Evolutionary conservation across 2,888 invertebrate species (phyloP).

Genomic region (Rhabditoides inermis): DNA sequence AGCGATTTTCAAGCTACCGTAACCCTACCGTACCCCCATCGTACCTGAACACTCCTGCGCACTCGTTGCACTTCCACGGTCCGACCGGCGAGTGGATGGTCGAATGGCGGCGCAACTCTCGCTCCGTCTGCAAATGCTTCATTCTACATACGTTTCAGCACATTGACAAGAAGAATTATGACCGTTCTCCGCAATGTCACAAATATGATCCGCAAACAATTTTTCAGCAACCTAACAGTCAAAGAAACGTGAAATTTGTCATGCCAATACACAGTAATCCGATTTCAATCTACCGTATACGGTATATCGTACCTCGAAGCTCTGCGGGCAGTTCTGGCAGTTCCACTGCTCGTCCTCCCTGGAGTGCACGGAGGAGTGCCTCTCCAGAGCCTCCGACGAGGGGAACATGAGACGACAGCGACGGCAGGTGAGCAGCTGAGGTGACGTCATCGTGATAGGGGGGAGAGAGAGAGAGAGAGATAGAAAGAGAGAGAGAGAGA

Average conservation of each 20-base stretch:
- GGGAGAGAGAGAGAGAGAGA: neutral
- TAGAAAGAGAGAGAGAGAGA: neutral
- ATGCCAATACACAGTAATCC: too few species aligned
- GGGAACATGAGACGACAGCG: slow-evolving; percentile 48
- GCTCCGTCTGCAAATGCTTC: slow-evolving; percentile 35
- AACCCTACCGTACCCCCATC: slow-evolving; percentile 5
- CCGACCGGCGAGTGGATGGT: slow-evolving; percentile 30
- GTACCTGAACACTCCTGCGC: slow-evolving; percentile 35
- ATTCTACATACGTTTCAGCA: too few species aligned
- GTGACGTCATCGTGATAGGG: neutral
- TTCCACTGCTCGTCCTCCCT: slow-evolving; percentile 39
- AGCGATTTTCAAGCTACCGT: neutral
- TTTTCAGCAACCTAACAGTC: too few species aligned
- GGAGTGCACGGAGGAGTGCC: slow-evolving; percentile 47
- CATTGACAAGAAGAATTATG: too few species aligned
- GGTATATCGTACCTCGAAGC: too few species aligned
- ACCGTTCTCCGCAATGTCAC: too few species aligned
- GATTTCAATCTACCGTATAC: too few species aligned
- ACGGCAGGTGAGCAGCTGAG: slow-evolving; percentile 44
- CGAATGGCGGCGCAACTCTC: slow-evolving; percentile 32
- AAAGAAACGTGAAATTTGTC: too few species aligned
- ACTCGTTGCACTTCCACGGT: slow-evolving; percentile 39
- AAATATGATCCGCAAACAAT: too few species aligned
- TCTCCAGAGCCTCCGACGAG: slow-evolving; percentile 36
- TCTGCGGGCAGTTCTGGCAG: too few species aligned